These are phyloP conservation scores for Semotilus atromaculatus DNA, from an alignment of 2,797 vertebrate genomes.

Conservation along the genomic window DNA sequence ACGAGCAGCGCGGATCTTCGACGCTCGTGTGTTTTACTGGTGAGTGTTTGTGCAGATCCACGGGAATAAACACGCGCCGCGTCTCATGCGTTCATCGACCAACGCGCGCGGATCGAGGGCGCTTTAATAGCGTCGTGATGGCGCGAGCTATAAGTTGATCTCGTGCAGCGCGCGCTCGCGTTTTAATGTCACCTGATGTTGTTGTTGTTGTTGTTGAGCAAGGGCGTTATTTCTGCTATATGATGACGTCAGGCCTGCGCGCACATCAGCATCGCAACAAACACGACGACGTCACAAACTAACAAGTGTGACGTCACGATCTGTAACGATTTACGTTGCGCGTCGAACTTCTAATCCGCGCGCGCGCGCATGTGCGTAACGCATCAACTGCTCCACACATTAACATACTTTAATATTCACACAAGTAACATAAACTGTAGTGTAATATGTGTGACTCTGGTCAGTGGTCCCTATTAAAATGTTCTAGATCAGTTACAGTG, in stretches of 20 bases:
- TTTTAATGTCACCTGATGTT: background rate
- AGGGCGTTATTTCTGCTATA: constrained; percentile 43
- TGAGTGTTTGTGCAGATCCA: background rate
- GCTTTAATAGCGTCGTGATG: constrained; percentile 26
- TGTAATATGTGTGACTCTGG: too few relatives aligned
- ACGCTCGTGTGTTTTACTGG: constrained; percentile 32
- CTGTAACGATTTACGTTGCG: background rate
- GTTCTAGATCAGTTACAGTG: too few relatives aligned
- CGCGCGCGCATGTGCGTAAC: background rate
- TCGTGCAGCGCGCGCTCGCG: background rate
- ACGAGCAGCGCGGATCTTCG: constrained; percentile 21
- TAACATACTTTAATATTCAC: background rate
- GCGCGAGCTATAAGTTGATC: background rate
- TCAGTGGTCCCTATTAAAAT: background rate
- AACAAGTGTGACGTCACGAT: background rate
- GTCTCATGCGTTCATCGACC: background rate
- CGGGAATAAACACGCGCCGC: background rate
- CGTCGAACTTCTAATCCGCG: background rate
- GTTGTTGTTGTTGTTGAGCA: constrained; percentile 23
- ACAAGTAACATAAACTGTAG: background rate
- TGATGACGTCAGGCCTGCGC: constrained; percentile 52
- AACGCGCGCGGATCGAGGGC: constrained; percentile 11
- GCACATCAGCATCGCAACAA: constrained; percentile 21
- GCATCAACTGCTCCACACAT: background rate
- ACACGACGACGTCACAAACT: background rate